phyloP scores from a whole-genome alignment of 2,888 invertebrate genomes.

The Polia nebulosa region DNA sequence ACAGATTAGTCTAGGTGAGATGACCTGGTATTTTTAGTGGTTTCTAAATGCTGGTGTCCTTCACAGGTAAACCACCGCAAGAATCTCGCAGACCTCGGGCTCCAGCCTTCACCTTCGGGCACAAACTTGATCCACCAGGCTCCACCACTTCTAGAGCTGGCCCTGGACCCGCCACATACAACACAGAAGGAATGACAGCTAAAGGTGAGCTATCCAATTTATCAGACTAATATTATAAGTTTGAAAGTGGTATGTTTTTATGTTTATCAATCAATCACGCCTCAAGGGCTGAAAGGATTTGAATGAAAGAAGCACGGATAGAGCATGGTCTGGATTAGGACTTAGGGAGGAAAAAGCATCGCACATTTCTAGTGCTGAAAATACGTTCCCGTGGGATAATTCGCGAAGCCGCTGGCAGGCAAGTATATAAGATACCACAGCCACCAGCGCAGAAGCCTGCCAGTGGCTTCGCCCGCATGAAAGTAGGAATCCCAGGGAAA shows the following conservation, averaged over 20 bases:
- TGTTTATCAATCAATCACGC: not conserved
- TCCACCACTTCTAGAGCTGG: constrained; percentile 91
- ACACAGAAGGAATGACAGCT: constrained; percentile 95
- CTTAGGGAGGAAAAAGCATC: no score
- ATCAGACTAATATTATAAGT: not conserved
- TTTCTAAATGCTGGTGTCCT: constrained; percentile 7
- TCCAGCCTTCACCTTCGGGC: constrained; percentile 96
- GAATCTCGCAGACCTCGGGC: constrained; percentile 95
- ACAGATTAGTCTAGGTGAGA: not conserved
- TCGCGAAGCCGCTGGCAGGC: no score
- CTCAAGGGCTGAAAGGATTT: not conserved
- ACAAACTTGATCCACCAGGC: constrained; percentile 90
- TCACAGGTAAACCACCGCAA: constrained; percentile 93
- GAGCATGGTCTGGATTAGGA: not conserved
- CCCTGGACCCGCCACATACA: constrained; percentile 97
- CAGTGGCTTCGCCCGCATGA: no score
- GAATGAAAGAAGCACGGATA: not conserved
- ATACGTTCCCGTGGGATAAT: no score
- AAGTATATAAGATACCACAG: no score
- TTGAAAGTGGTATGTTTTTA: not conserved
- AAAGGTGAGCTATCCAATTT: constrained; percentile 92
- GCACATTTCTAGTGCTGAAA: no score
- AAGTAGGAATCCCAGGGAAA: no score
- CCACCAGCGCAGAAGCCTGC: no score
- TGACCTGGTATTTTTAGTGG: not conserved